A percentile compares a stretch with the other conserved stretches of the same genome.
phyloP scores from a whole-genome alignment of 2,797 vertebrate genomes.

The Lagorchestes hirsutus region DNA sequence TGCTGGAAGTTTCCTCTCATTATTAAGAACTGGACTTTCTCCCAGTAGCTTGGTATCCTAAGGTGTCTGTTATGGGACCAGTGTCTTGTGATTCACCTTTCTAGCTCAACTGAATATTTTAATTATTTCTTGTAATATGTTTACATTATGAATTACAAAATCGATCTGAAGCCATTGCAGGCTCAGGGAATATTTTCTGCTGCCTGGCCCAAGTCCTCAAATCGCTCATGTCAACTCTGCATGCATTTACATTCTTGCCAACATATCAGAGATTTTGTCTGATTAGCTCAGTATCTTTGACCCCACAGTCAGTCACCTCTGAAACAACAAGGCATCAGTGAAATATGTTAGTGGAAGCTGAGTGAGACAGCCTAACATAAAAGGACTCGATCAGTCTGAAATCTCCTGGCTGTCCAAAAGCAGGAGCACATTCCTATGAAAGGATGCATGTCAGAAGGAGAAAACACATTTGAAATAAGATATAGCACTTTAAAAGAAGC shows the following conservation, averaged over 20 bases:
- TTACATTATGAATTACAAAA: not conserved
- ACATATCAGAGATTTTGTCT: not conserved
- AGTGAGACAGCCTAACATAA: not conserved
- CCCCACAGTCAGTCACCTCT: not conserved
- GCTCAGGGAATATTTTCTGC: not conserved
- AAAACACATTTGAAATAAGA: not conserved
- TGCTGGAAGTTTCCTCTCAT: not conserved
- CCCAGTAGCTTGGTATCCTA: not conserved
- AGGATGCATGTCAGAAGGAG: not conserved
- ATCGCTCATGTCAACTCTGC: not conserved
- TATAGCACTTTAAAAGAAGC: conserved; percentile 1
- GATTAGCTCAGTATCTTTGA: not conserved
- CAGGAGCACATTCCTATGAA: not conserved
- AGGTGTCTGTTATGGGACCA: not conserved
- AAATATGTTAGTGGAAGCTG: not conserved
- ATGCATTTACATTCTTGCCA: not conserved
- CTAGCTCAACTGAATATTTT: not conserved
- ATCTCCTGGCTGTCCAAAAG: not conserved
- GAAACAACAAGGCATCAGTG: not conserved
- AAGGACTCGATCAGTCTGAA: not conserved
- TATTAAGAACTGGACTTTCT: not conserved
- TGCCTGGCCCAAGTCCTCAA: not conserved
- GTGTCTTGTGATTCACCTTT: not conserved
- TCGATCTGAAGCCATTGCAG: not conserved
- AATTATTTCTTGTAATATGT: not conserved